Conservation (phyloP, 1,140 invertebrate genomes). For the Drosophila triauraria region DNA sequence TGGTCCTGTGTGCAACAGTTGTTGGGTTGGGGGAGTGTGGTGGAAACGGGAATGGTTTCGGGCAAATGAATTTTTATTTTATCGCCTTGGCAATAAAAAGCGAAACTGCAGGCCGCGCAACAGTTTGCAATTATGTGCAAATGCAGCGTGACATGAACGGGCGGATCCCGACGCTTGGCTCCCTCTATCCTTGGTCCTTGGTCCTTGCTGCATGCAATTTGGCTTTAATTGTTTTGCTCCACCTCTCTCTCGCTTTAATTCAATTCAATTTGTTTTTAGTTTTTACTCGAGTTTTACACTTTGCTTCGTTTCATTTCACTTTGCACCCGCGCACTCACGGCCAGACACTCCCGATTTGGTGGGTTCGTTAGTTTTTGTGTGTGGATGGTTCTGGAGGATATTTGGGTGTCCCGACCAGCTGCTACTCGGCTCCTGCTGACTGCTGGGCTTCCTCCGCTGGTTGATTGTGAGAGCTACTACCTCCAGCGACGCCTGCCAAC, state of each 20-base stretch:
- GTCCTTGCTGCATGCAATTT: conserved; percentile 41
- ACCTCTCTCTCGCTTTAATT: conserved; percentile 44
- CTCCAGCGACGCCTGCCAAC: conserved; percentile 77
- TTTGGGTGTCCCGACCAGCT: conserved; percentile 12
- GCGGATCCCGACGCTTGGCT: conserved; percentile 7
- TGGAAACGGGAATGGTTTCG: conserved; percentile 45
- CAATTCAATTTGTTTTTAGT: conserved; percentile 54
- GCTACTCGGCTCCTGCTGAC: conserved; percentile 22
- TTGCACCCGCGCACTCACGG: conserved; percentile 48
- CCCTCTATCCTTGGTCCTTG: conserved; percentile 6
- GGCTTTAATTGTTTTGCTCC: conserved; percentile 56
- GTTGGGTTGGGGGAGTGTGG: conserved; percentile 7
- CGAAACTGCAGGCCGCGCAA: conserved; percentile 66
- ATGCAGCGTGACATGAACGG: conserved; percentile 52
- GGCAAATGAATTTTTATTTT: conserved; percentile 62
- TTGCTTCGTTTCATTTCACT: conserved; percentile 23
- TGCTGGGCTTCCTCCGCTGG: conserved; percentile 24
- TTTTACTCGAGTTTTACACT: conserved; percentile 38
- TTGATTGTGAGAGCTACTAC: conserved; percentile 54
- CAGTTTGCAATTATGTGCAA: conserved; percentile 82
- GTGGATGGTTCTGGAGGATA: conserved; percentile 11
- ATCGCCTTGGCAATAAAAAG: conserved; percentile 60
- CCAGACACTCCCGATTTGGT: conserved; percentile 11
- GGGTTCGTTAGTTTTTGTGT: conserved; percentile 1
- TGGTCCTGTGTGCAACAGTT: conserved; percentile 67